A percentile compares a stretch with the other conserved stretches of the same genome.
Conservation (phyloP, 2,113 vertebrate genomes). For the Pteronura brasiliensis region DNA sequence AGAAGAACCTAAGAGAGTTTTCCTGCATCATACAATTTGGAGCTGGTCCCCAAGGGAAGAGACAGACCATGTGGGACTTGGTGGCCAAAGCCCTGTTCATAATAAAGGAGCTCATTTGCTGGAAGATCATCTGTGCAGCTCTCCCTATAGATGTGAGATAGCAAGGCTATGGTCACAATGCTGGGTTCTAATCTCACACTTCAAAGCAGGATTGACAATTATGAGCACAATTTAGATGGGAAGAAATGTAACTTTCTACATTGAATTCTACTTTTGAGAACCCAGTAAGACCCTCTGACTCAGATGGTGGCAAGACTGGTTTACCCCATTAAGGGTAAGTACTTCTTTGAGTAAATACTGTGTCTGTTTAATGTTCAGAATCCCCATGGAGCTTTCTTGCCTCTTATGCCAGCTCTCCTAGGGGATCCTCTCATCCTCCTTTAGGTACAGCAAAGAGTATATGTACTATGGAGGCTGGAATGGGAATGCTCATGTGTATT, state of each 20-base stretch:
- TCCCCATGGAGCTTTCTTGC: neutral
- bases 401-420: neutral
- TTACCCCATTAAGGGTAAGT: neutral
- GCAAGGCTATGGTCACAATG: neutral
- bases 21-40: neutral
- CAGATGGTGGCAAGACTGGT: neutral
- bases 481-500: neutral
- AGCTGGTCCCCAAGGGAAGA: neutral
- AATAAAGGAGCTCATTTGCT: neutral
- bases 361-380: neutral
- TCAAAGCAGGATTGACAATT: neutral
- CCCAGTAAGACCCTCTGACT: neutral
- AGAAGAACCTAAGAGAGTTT: neutral
- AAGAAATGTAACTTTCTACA: neutral
- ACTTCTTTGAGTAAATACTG: neutral
- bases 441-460: no score
- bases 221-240: neutral
- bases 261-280: neutral
- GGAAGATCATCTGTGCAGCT: neutral
- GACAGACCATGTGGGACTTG: neutral
- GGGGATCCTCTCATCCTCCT: neutral
- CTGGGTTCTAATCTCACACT: neutral
- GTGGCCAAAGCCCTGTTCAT: neutral
- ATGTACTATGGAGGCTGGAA: neutral
- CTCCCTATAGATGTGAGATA: neutral